These are phyloP conservation scores for Apocrypta bakeri DNA, from an alignment of 1,140 invertebrate genomes.

Conservation along the genomic window DNA sequence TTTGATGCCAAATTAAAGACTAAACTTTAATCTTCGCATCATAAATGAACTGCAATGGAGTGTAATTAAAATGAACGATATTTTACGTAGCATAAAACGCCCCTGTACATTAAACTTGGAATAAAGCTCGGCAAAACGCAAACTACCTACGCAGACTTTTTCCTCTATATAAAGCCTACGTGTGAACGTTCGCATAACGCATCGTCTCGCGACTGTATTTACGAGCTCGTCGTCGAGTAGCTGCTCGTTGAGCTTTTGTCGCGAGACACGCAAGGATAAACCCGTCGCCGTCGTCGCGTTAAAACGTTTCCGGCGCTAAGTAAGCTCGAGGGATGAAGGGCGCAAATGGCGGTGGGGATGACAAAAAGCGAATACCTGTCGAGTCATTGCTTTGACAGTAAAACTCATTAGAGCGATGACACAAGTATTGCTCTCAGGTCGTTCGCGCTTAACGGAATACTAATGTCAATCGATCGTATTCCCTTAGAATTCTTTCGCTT, in stretches of 20 bases:
- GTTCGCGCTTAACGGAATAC: background rate
- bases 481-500: too few relatives aligned
- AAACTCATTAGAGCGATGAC: conserved; percentile 28
- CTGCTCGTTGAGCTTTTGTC: conserved; percentile 9
- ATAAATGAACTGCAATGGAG: background rate
- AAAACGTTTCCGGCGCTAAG: conserved; percentile 11
- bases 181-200: background rate
- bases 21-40: background rate
- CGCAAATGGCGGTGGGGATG: background rate
- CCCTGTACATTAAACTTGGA: too few relatives aligned
- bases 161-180: background rate
- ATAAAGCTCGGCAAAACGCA: background rate
- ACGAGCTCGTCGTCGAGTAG: background rate
- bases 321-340: background rate
- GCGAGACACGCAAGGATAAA: background rate
- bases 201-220: background rate
- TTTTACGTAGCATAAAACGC: background rate
- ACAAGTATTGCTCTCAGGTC: background rate
- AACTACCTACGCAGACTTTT: background rate
- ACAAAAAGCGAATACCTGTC: background rate
- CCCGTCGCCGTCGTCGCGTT: background rate
- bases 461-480: too few relatives aligned
- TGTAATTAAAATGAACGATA: background rate
- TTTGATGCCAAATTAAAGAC: background rate
- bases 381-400: conserved; percentile 4